Conservation (phyloP, 2,797 vertebrate genomes). For the Chelon labrosus region DNA sequence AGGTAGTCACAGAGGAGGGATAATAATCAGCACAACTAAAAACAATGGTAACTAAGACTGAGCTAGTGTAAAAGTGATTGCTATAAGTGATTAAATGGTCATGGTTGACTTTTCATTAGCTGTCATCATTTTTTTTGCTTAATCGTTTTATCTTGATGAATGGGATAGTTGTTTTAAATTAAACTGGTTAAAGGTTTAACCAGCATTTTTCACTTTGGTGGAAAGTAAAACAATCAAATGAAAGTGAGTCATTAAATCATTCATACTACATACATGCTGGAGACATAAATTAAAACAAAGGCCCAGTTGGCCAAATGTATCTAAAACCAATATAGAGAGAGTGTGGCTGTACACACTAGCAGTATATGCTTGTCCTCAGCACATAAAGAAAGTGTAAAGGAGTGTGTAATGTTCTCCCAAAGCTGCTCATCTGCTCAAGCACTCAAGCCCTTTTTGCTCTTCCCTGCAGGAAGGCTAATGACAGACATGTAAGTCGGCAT, state of each 20-base stretch:
- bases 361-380: slow-evolving; percentile 12
- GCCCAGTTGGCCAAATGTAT: neutral
- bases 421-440: slow-evolving; percentile 66
- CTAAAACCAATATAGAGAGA: neutral
- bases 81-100: too few species aligned
- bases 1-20: neutral
- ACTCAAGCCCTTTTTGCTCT: slow-evolving; percentile 47
- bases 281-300: neutral
- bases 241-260: neutral
- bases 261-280: neutral
- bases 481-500: slow-evolving; percentile 76
- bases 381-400: slow-evolving; percentile 44
- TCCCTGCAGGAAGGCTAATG: slow-evolving; percentile 71
- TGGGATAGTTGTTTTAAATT: too few species aligned
- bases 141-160: too few species aligned
- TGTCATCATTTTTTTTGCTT: too few species aligned
- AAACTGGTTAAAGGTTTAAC: too few species aligned
- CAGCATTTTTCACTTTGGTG: fast-evolving
- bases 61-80: too few species aligned
- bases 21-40: neutral
- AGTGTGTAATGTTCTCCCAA: slow-evolving; percentile 47
- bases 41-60: too few species aligned
- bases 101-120: too few species aligned
- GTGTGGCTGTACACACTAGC: neutral
- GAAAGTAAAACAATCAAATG: neutral